Percentiles rank a stretch among this genome's conserved stretches.
Conservation (phyloP, 2,113 vertebrate species). For the Brachypodius melanocephalos region DNA sequence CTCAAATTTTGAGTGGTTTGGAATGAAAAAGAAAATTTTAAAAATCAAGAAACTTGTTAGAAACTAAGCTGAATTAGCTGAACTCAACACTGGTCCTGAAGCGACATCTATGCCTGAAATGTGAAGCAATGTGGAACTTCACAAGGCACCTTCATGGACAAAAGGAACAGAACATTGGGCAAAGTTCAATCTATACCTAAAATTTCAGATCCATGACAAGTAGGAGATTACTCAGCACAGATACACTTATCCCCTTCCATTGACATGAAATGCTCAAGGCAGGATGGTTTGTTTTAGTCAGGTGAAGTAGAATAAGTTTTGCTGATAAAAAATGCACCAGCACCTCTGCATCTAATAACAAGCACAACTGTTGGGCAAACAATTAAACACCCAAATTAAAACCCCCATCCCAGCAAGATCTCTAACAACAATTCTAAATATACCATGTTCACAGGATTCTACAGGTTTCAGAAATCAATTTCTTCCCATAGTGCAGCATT, state of each 20-base stretch:
- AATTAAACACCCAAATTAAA: not conserved
- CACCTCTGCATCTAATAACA: not conserved
- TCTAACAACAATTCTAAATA: not conserved
- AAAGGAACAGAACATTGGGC: not conserved
- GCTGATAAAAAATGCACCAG: not conserved
- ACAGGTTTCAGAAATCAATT: not conserved
- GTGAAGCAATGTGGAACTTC: not conserved
- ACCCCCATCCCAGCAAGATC: not conserved
- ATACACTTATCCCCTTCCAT: not conserved
- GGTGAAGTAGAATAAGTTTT: not conserved
- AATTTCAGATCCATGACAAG: not conserved
- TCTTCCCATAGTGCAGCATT: not conserved
- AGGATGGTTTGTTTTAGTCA: not conserved
- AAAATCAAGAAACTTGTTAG: not conserved
- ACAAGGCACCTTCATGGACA: not conserved
- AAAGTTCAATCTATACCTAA: not conserved
- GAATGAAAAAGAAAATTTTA: not conserved
- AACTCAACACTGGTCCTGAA: not conserved
- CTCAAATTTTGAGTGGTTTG: not conserved
- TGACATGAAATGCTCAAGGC: not conserved
- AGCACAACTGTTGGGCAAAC: not conserved
- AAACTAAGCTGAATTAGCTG: constrained; percentile 11
- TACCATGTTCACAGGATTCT: not conserved
- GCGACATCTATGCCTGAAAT: not conserved
- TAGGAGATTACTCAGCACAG: not conserved